These are phyloP conservation scores for Gymnobelideus leadbeateri DNA, from an alignment of 2,113 vertebrate genomes.

Conservation along the genomic window DNA sequence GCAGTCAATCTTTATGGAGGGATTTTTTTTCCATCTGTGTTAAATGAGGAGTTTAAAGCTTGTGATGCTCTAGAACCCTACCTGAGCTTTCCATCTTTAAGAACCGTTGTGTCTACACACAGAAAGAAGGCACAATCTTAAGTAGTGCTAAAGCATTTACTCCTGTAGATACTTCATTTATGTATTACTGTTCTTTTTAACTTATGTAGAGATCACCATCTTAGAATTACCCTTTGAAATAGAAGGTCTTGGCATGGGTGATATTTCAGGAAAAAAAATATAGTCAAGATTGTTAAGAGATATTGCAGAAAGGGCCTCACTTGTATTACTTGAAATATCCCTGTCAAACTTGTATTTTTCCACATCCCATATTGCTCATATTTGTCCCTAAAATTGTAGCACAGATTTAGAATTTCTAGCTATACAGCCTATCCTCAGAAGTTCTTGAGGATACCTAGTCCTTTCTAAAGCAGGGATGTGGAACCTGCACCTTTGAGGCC, in stretches of 20 bases:
- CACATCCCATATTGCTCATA: background rate
- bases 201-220: background rate
- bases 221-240: slow-evolving; percentile 27
- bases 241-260: background rate
- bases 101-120: slow-evolving; percentile 73
- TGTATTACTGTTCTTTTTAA: slow-evolving; percentile 71
- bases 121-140: slow-evolving; percentile 61
- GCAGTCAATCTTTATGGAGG: slow-evolving; percentile 22
- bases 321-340: too few relatives aligned
- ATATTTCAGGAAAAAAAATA: background rate
- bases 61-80: slow-evolving; percentile 43
- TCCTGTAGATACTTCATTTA: slow-evolving; percentile 75
- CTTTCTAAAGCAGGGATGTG: background rate
- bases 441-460: background rate
- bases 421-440: background rate
- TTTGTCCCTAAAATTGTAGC: background rate
- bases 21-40: slow-evolving; percentile 37
- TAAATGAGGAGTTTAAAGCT: slow-evolving; percentile 60
- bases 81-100: slow-evolving; percentile 66
- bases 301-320: too few relatives aligned
- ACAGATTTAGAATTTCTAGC: background rate
- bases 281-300: background rate
- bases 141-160: slow-evolving; percentile 61
- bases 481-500: too few relatives aligned
- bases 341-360: background rate